Conservation (phyloP, 2,113 vertebrate genomes). For the Baryphthengus martii region DNA sequence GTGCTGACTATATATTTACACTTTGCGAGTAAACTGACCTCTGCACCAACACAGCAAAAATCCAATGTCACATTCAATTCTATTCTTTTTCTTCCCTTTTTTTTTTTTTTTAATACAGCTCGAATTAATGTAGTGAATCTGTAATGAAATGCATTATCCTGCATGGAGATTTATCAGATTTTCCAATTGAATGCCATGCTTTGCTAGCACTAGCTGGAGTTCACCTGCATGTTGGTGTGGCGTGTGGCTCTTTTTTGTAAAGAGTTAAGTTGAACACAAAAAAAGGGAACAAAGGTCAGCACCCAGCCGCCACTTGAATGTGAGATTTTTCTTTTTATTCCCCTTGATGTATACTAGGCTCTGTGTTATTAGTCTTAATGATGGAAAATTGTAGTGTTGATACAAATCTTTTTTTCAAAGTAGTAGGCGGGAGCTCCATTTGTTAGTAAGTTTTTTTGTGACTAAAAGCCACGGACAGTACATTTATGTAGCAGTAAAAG, state of each 20-base stretch:
- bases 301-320: slow-evolving; percentile 99
- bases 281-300: slow-evolving; percentile 98
- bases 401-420: slow-evolving; percentile 99
- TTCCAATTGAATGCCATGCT: slow-evolving; percentile 89
- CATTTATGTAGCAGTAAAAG: slow-evolving; percentile 99
- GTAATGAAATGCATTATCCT: slow-evolving; percentile 90
- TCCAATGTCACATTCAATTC: slow-evolving; percentile 74
- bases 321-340: slow-evolving; percentile 97
- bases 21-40: slow-evolving; percentile 71
- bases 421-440: slow-evolving; percentile 99
- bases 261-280: slow-evolving; percentile 99
- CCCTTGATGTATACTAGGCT: slow-evolving; percentile 99
- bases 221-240: slow-evolving; percentile 92
- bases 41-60: slow-evolving; percentile 64
- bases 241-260: slow-evolving; percentile 92
- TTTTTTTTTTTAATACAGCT: slow-evolving; percentile 60
- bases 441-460: slow-evolving; percentile 99
- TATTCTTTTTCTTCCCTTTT: slow-evolving; percentile 20
- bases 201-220: slow-evolving; percentile 86
- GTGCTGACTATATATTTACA: slow-evolving; percentile 67
- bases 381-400: slow-evolving; percentile 99
- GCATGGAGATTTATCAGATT: slow-evolving; percentile 88
- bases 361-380: slow-evolving; percentile 99
- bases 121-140: slow-evolving; percentile 83
- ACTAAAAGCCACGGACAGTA: slow-evolving; percentile 99